Evolutionary conservation across 2,113 vertebrate genomes (phyloP).

Genomic region (Hydrolagus affinis): DNA sequence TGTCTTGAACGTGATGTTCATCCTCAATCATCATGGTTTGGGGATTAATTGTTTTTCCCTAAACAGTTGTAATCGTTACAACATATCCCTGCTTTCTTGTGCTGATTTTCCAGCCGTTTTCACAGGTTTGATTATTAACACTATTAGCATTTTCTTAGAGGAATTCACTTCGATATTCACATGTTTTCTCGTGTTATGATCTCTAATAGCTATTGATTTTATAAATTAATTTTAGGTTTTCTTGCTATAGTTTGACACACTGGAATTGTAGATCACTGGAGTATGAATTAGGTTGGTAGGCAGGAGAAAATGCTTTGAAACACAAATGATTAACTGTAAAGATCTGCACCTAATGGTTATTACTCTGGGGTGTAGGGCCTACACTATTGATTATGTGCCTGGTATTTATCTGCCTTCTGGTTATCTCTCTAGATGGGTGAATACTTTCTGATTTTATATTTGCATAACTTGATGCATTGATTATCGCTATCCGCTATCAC

Average conservation of each 20-base stretch:
- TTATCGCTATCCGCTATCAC: slow-evolving; percentile 33
- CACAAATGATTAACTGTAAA: not conserved
- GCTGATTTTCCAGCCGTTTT: not conserved
- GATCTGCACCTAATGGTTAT: not conserved
- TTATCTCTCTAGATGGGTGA: not conserved
- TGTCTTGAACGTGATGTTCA: not conserved
- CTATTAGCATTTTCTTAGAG: not conserved
- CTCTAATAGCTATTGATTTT: not conserved
- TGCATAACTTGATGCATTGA: slow-evolving; percentile 16
- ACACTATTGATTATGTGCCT: not conserved
- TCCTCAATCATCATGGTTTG: no score
- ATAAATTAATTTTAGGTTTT: not conserved
- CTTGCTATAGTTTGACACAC: not conserved
- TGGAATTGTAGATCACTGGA: not conserved
- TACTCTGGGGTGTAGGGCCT: not conserved
- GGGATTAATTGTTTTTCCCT: not conserved
- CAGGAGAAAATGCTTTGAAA: not conserved
- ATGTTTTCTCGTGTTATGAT: not conserved
- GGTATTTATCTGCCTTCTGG: not conserved
- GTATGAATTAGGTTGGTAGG: not conserved
- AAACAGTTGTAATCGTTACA: not conserved
- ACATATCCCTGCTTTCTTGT: not conserved
- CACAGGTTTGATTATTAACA: not conserved
- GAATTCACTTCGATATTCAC: not conserved
- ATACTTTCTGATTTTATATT: slow-evolving; percentile 15